Percentiles rank a stretch among this genome's conserved stretches.
These are phyloP conservation scores for Pristionchus exspectatus DNA, from an alignment of 2,888 invertebrate genomes.

Conservation along the genomic window DNA sequence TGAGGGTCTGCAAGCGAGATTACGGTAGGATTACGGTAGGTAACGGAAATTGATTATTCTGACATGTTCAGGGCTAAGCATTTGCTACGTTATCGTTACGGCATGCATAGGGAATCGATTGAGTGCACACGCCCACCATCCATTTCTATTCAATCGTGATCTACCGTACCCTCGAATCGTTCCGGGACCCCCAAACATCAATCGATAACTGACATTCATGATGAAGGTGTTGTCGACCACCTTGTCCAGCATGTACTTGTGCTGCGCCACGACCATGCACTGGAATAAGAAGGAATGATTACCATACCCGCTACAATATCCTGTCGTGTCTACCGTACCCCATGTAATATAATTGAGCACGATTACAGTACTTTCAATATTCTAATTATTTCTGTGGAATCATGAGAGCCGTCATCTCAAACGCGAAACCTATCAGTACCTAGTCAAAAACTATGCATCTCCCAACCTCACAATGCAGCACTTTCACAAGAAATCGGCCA, in stretches of 20 bases:
- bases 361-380: too few relatives aligned
- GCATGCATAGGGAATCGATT: background rate
- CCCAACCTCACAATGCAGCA: too few relatives aligned
- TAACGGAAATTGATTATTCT: background rate
- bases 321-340: background rate
- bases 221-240: slow-evolving; percentile 43
- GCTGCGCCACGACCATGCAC: slow-evolving; percentile 47
- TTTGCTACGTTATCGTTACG: background rate
- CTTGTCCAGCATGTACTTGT: slow-evolving; percentile 37
- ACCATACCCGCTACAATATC: too few relatives aligned
- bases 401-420: too few relatives aligned
- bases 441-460: too few relatives aligned
- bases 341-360: too few relatives aligned
- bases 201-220: background rate
- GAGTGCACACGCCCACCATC: background rate
- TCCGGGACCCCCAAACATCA: background rate
- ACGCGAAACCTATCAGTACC: too few relatives aligned
- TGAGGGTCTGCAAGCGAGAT: slow-evolving; percentile 11
- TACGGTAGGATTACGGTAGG: background rate
- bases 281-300: background rate
- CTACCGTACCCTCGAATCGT: background rate
- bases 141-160: background rate
- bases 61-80: background rate
- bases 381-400: too few relatives aligned
- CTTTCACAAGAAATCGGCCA: too few relatives aligned